phyloP scores from a whole-genome alignment of 2,797 vertebrate genomes.

The Dendrocincla tyrannina region DNA sequence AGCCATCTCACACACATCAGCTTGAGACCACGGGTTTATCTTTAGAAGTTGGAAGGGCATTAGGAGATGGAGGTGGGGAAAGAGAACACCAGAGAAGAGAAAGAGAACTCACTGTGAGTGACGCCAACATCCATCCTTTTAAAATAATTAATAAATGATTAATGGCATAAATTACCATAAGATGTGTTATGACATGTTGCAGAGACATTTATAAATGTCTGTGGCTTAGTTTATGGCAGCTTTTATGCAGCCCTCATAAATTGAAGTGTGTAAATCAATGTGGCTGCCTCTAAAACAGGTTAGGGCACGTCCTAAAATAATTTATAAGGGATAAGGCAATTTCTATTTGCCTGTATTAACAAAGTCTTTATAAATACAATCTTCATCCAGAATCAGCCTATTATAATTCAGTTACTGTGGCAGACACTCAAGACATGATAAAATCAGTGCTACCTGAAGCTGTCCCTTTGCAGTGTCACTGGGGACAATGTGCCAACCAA shows the following conservation, averaged over 20 bases:
- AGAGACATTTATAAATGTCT: constrained; percentile 66
- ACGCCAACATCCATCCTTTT: not conserved
- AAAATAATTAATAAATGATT: constrained; percentile 40
- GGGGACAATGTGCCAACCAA: fast-evolving
- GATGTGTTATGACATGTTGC: constrained; percentile 68
- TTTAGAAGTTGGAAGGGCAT: not conserved
- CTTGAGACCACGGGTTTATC: not conserved
- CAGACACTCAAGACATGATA: not conserved
- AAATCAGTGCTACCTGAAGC: not conserved
- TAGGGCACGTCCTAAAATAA: constrained; percentile 34
- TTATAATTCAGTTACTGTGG: not conserved
- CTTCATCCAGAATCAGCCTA: not conserved
- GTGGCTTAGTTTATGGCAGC: constrained; percentile 56
- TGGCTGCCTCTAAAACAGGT: constrained; percentile 25
- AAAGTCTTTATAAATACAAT: constrained; percentile 62
- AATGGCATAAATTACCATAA: constrained; percentile 36
- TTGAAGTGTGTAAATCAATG: constrained; percentile 66
- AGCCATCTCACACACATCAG: not conserved
- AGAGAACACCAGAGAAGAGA: not conserved
- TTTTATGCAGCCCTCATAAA: constrained; percentile 57
- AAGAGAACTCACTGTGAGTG: not conserved
- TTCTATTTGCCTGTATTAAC: constrained; percentile 38
- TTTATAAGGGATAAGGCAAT: constrained; percentile 42
- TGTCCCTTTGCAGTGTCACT: fast-evolving
- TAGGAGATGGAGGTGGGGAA: not conserved